A percentile compares a stretch with the other conserved stretches of the same genome.
These are phyloP conservation scores for Palloptera scutellata DNA, from an alignment of 2,888 invertebrate genomes.

Conservation along the genomic window DNA sequence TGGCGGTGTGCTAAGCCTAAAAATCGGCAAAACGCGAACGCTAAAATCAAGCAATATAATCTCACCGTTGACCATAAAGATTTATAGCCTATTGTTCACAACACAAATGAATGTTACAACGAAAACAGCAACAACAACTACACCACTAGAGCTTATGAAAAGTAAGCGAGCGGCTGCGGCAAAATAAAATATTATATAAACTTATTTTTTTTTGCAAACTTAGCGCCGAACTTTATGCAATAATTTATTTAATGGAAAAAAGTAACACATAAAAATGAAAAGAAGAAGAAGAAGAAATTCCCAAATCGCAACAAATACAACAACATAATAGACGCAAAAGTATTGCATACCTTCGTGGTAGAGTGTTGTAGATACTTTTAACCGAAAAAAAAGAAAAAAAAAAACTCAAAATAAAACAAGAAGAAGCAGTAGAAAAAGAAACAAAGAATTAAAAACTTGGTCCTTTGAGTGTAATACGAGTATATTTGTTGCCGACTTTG, in stretches of 20 bases:
- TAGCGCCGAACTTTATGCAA: slow-evolving; percentile 59
- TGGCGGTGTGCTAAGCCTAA: slow-evolving; percentile 4
- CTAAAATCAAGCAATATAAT: slow-evolving; percentile 14
- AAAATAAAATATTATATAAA: not conserved
- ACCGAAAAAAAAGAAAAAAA: too few species aligned
- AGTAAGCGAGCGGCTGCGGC: not conserved
- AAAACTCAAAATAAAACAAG: not conserved
- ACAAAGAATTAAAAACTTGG: slow-evolving; percentile 57
- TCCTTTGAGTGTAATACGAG: slow-evolving; percentile 47
- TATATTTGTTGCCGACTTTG: slow-evolving; percentile 34
- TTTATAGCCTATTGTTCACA: slow-evolving; percentile 23
- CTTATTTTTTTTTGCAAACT: slow-evolving; percentile 24
- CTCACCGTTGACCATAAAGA: slow-evolving; percentile 28
- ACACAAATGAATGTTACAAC: slow-evolving; percentile 15
- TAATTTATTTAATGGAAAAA: slow-evolving; percentile 56
- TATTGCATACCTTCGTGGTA: slow-evolving; percentile 33
- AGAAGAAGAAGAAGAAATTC: too few species aligned
- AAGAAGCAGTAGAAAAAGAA: not conserved
- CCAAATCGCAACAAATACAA: slow-evolving; percentile 17
- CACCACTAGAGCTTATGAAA: not conserved
- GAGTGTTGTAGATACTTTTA: too few species aligned
- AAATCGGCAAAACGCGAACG: slow-evolving; percentile 13
- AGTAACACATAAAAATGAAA: slow-evolving; percentile 31
- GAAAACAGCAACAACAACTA: not conserved
- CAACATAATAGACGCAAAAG: slow-evolving; percentile 30